Evolutionary conservation across 2,888 invertebrate genomes (phyloP), one percentile per base, ranked within the genome.

Genomic region (Tetranychus truncatus): DNA sequence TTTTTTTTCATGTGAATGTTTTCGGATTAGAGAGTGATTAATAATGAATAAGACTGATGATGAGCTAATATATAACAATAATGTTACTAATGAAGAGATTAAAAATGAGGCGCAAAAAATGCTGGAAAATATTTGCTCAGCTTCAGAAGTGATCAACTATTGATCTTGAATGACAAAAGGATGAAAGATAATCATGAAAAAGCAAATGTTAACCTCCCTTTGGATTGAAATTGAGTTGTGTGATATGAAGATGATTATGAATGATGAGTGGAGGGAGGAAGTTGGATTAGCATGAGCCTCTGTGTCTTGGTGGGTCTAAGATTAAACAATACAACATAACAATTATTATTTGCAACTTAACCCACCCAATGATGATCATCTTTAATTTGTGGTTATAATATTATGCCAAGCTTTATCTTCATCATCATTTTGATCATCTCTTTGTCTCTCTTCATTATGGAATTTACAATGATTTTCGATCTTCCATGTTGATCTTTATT

Each of bases 61-160:
- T 55, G 55, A 55, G 34, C 34, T 34, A 34, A 55, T 15, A 55
- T 55, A 15, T 15, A 55, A 55, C 55, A 55, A 55, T 55, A 55
- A 55, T 55, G 55, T 55, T 55, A 55, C 55, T 55, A 55, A 55
- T 55, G 55, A 55, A 55, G 55, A 55, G 55, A 55, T 55, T 55
- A 55, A 55, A 55, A 55, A 9, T 55, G 55, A 15, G 15, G 55
- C 9, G 55, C 55, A 15, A 55, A 15, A 55, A 15, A 55, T 55
- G 6, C 3, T 34, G 5, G 4, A 34, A 34, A 34, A 34, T 34
- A 34, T 34, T 34, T 34, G 34, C 34, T 34, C 34, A 34, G 34
- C 34, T 34, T 34, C 34, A 34, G 34, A 34, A 34, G 34, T 34
- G 34, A 34, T 34, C 34, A 34, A 34, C 34, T 34, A 34, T 34